Base-by-base conservation (phyloP, 2,888 invertebrate species). In the Polydrusus cervinus region DNA sequence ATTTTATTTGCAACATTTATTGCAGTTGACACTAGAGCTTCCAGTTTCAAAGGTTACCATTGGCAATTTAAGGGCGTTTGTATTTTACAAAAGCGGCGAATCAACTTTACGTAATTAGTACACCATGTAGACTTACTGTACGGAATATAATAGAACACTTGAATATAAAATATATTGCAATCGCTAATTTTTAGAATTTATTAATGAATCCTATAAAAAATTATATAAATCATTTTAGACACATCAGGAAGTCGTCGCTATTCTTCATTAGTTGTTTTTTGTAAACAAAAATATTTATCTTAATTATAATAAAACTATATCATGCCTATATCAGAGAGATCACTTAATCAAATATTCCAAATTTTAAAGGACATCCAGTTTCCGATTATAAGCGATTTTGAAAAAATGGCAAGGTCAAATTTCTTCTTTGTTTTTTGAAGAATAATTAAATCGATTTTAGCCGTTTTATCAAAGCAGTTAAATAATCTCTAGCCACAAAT, bases 41-140 rank as follows among this genome's bases (percentile, higher is more conserved):
- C 71, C 75, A 75, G 47, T 71, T 75, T 71, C 62, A 66, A 75
- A 71, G 71, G 71, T 69, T 66, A 65, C 13, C 45, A 40, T n/a
- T n/a, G 43, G 30, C 34, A 25, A 45, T 7, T 30, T 30, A 34
- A 34, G 34, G 34, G 34, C 3, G 3, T 7, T 34, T 34, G 7
- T 34, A 34, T 25, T 25, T 25, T 5, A 25, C 25, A 25, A 25
- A 5, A 25, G 5, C 5, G 3, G 25, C 25, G 25, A 25, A 25
- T 25, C 25, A 25, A 25, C 25, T 5, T 25, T 25, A 5, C 25
- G 25, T 25, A 5, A 25, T 25, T 25, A 25, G 5, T 25, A 5
- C n/a, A n/a, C n/a, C n/a, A 25, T 25, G 1, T 25, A 3, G 25
- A 25, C 25, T 1, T 25, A n/a, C n/a, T n/a, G n/a, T n/a, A n/a